Evolutionary conservation across 2,888 invertebrate species (phyloP).

Genomic region (Polymixis flavicincta): DNA sequence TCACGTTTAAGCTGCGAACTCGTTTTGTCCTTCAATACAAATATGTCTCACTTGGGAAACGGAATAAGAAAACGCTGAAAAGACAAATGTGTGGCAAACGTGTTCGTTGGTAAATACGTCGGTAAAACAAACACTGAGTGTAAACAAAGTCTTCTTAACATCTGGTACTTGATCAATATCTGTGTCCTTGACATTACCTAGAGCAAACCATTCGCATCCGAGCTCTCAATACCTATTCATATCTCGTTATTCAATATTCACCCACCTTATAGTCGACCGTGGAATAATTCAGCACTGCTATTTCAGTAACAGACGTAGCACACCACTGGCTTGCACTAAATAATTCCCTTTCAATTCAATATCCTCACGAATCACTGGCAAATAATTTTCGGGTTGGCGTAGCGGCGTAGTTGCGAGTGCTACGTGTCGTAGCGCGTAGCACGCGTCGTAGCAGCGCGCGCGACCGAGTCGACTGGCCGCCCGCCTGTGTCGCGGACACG

Average conservation of each 20-base stretch:
- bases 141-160: slow-evolving; percentile 65
- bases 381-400: slow-evolving; percentile 74
- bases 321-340: slow-evolving; percentile 72
- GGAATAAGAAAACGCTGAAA: slow-evolving; percentile 30
- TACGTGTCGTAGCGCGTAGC: slow-evolving; percentile 83
- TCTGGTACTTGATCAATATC: slow-evolving; percentile 84
- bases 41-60: slow-evolving; percentile 20
- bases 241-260: slow-evolving; percentile 79
- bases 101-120: slow-evolving; percentile 53
- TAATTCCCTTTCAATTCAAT: slow-evolving; percentile 71
- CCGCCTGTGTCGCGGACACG: slow-evolving; percentile 82
- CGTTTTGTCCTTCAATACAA: slow-evolving; percentile 27
- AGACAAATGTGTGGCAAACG: slow-evolving; percentile 30
- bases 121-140: slow-evolving; percentile 48
- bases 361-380: slow-evolving; percentile 76
- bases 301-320: slow-evolving; percentile 69
- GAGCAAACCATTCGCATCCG: slow-evolving; percentile 71
- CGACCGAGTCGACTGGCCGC: slow-evolving; percentile 83
- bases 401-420: slow-evolving; percentile 79
- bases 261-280: slow-evolving; percentile 77
- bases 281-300: slow-evolving; percentile 63
- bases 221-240: slow-evolving; percentile 75
- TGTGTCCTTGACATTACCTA: slow-evolving; percentile 87
- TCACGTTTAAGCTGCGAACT: slow-evolving; percentile 42
- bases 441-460: slow-evolving; percentile 84